These are phyloP conservation scores for Ips nitidus DNA, from an alignment of 1,140 invertebrate genomes.

Conservation along the genomic window DNA sequence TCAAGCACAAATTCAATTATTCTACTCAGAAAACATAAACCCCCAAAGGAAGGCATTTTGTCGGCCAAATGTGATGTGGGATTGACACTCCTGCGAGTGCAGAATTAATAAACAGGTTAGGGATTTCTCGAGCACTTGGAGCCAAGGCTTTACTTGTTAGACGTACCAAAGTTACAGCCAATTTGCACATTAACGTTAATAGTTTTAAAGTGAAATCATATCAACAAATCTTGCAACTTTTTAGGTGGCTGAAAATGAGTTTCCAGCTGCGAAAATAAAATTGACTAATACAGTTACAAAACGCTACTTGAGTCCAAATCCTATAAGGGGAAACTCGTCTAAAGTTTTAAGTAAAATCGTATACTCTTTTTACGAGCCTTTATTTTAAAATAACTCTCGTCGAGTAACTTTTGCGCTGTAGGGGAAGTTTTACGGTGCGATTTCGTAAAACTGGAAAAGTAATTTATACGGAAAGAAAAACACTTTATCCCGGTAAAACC, in stretches of 20 bases:
- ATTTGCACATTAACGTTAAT: slow-evolving; percentile 26
- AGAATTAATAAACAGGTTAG: slow-evolving; percentile 40
- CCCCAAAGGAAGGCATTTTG: slow-evolving; percentile 24
- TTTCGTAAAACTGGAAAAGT: slow-evolving; percentile 27
- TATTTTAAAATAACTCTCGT: slow-evolving; percentile 24
- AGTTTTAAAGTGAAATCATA: background rate
- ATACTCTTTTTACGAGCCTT: slow-evolving; percentile 23
- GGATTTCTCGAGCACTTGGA: slow-evolving; percentile 28
- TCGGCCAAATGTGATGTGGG: slow-evolving; percentile 37
- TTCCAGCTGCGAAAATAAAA: slow-evolving; percentile 2
- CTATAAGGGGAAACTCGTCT: slow-evolving; percentile 14
- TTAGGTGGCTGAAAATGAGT: background rate
- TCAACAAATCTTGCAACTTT: too few relatives aligned
- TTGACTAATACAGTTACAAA: slow-evolving; percentile 1
- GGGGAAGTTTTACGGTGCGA: slow-evolving; percentile 21
- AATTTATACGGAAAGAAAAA: slow-evolving; percentile 26
- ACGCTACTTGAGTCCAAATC: slow-evolving; percentile 10
- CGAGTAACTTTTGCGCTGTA: slow-evolving; percentile 20
- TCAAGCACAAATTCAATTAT: slow-evolving; percentile 13
- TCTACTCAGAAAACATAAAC: slow-evolving; percentile 16
- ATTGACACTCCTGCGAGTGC: slow-evolving; percentile 35
- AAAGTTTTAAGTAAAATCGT: slow-evolving; percentile 24
- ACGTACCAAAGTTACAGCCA: slow-evolving; percentile 24
- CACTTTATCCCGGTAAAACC: slow-evolving; percentile 26
- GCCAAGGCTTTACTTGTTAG: slow-evolving; percentile 25